phyloP scores from a whole-genome alignment of 2,797 vertebrate genomes.

The Cuculus canorus region DNA sequence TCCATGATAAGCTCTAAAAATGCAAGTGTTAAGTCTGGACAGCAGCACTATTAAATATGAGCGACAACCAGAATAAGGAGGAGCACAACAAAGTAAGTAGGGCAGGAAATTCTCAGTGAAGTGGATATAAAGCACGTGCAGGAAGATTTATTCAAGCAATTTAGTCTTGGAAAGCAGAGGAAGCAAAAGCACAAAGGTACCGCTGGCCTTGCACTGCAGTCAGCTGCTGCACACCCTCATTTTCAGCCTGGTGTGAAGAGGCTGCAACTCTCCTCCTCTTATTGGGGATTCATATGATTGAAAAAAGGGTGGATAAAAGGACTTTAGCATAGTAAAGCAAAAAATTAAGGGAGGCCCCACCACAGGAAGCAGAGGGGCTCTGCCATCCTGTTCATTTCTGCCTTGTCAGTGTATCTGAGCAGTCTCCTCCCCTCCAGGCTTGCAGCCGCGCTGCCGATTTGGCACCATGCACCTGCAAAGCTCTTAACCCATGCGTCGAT shows the following conservation, averaged over 20 bases:
- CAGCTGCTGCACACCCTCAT: not conserved
- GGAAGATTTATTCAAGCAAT: conserved; percentile 6
- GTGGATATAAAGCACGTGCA: conserved; percentile 33
- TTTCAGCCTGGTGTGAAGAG: not conserved
- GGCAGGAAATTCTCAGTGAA: conserved; percentile 60
- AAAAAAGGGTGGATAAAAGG: not conserved
- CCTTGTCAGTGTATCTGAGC: not conserved
- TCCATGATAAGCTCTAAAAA: not conserved
- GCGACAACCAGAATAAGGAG: not conserved
- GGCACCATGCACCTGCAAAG: not conserved
- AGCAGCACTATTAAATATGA: conserved; percentile 28
- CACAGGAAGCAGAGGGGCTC: not conserved
- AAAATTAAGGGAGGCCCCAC: not conserved
- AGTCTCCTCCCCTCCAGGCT: not conserved
- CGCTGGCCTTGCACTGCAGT: not conserved
- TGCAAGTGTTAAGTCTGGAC: not conserved
- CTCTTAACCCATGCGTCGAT: not conserved
- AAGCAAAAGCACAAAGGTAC: not conserved
- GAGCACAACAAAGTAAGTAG: conserved; percentile 47
- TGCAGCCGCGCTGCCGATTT: not conserved
- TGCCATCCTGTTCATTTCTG: not conserved
- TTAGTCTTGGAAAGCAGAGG: not conserved
- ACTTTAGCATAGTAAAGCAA: not conserved
- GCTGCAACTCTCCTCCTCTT: not conserved
- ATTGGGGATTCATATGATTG: not conserved